Evolutionary conservation across 1,140 invertebrate genomes (phyloP).

Genomic region (Ips nitidus): DNA sequence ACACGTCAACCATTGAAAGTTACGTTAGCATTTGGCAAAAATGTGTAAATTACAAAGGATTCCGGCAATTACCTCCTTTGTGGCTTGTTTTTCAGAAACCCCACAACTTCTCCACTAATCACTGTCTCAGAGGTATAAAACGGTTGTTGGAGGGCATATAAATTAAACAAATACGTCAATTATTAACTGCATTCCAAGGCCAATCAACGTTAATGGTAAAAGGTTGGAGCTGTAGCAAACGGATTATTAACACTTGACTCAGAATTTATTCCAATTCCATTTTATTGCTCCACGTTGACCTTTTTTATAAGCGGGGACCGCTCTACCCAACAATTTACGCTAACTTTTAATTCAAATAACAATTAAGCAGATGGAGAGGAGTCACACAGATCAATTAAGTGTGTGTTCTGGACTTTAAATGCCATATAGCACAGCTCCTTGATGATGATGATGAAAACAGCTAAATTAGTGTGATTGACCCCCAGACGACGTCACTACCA

Average conservation of each 20-base stretch:
- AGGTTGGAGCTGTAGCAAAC: conserved; percentile 29
- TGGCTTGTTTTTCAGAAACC: conserved; percentile 10
- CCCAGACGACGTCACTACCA: conserved; percentile 24
- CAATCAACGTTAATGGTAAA: conserved; percentile 22
- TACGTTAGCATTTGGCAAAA: conserved; percentile 21
- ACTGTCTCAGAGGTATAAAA: neutral
- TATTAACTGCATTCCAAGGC: conserved; percentile 19
- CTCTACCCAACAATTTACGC: conserved; percentile 36
- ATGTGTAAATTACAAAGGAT: conserved; percentile 35
- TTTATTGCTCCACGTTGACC: conserved; percentile 38
- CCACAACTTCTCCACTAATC: neutral
- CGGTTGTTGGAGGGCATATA: neutral
- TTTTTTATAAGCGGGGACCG: conserved; percentile 26
- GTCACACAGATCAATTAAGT: conserved; percentile 41
- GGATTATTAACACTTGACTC: conserved; percentile 35
- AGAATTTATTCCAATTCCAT: conserved; percentile 35
- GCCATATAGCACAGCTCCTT: conserved; percentile 37
- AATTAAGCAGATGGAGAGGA: conserved; percentile 41
- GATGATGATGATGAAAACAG: conserved; percentile 39
- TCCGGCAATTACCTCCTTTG: conserved; percentile 26
- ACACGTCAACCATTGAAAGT: conserved; percentile 27
- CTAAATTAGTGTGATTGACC: conserved; percentile 39
- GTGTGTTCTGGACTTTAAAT: conserved; percentile 36
- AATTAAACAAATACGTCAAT: conserved; percentile 15
- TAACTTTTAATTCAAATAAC: conserved; percentile 41